These are phyloP conservation scores for Zaprionus lachaisei DNA, from an alignment of 1,140 invertebrate species.

Conservation along the genomic window DNA sequence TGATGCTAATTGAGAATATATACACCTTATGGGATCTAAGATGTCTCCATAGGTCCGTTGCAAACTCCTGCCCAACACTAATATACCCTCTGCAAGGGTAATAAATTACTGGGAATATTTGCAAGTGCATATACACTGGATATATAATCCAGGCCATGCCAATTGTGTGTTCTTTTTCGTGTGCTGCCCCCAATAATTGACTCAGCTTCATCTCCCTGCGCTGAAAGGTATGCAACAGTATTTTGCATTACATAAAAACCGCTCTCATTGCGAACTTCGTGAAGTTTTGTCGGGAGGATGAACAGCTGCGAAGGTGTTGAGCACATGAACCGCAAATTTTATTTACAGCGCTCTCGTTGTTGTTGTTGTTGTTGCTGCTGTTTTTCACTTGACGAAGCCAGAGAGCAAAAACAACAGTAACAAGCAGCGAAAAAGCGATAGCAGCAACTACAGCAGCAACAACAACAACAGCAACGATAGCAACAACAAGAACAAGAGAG, in stretches of 20 bases:
- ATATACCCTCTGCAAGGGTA: too few relatives aligned
- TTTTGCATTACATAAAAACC: slow-evolving; percentile 49
- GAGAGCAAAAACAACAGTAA: slow-evolving; percentile 20
- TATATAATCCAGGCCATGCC: too few relatives aligned
- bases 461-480: slow-evolving; percentile 22
- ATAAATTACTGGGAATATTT: too few relatives aligned
- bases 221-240: slow-evolving; percentile 73
- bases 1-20: too few relatives aligned
- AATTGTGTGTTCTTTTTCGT: slow-evolving; percentile 32
- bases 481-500: slow-evolving; percentile 24
- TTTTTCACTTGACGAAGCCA: slow-evolving; percentile 38
- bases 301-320: slow-evolving; percentile 72
- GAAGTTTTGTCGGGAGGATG: slow-evolving; percentile 30
- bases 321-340: slow-evolving; percentile 81
- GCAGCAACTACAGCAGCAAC: slow-evolving; percentile 29
- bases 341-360: slow-evolving; percentile 70
- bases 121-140: too few relatives aligned
- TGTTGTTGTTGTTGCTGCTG: slow-evolving; percentile 38
- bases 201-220: slow-evolving; percentile 61
- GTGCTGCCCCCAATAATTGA: slow-evolving; percentile 66
- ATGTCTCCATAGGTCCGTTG: too few relatives aligned
- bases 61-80: too few relatives aligned
- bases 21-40: too few relatives aligned
- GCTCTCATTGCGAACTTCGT: slow-evolving; percentile 1
- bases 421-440: slow-evolving; percentile 19